phyloP scores from a whole-genome alignment of 1,140 invertebrate genomes.

The Drosophila parabipectinata region DNA sequence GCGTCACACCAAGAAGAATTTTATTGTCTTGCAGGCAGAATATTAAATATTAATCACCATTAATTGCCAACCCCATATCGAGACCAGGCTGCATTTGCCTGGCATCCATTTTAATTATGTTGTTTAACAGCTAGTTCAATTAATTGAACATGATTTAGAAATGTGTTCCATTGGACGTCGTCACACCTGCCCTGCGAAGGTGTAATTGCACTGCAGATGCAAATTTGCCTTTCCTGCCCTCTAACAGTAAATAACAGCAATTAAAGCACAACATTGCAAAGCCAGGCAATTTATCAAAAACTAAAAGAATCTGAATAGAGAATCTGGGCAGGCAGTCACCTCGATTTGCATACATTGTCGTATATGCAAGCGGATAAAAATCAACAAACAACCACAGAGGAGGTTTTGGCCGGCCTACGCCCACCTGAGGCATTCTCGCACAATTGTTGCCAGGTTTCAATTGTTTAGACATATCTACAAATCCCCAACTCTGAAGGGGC shows the following conservation, averaged over 20 bases:
- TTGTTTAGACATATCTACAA: conserved; percentile 22
- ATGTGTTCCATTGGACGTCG: conserved; percentile 30
- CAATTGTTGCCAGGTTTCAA: conserved; percentile 12
- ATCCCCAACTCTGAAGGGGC: conserved; percentile 15
- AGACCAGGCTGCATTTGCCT: conserved; percentile 61
- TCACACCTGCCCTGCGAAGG: conserved; percentile 21
- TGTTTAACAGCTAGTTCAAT: conserved; percentile 73
- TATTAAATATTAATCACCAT: conserved; percentile 68
- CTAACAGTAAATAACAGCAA: conserved; percentile 43
- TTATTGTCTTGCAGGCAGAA: conserved; percentile 50
- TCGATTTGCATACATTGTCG: conserved; percentile 37
- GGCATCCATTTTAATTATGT: conserved; percentile 70
- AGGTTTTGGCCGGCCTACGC: conserved; percentile 41
- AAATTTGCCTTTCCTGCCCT: conserved; percentile 22
- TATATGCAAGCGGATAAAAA: conserved; percentile 13
- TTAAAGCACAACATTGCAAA: conserved; percentile 22
- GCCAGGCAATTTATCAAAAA: conserved; percentile 45
- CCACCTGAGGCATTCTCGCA: conserved; percentile 9
- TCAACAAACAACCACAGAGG: conserved; percentile 22
- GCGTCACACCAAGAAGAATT: conserved; percentile 34
- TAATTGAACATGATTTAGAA: conserved; percentile 75
- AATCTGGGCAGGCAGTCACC: conserved; percentile 15
- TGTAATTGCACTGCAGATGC: conserved; percentile 14
- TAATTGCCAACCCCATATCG: conserved; percentile 51
- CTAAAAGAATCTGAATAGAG: conserved; percentile 9